These are phyloP conservation scores for Mesoclemmys tuberculata DNA, from an alignment of 2,113 vertebrate species.

Conservation along the genomic window DNA sequence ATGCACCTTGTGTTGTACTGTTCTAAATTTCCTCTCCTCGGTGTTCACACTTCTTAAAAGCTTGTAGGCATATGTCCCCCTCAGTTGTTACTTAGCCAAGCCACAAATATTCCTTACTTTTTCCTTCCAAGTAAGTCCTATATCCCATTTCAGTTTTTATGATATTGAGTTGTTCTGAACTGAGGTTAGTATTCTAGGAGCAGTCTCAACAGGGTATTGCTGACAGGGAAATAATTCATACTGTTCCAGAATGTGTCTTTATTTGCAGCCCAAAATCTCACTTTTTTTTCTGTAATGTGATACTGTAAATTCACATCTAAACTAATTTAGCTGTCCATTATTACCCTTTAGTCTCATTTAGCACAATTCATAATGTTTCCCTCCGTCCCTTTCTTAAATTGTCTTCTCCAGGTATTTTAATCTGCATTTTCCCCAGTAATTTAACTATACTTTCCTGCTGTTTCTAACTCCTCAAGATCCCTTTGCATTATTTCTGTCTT, in stretches of 20 bases:
- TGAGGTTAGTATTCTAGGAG: slow-evolving; percentile 1
- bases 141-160: background rate
- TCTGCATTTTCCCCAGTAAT: background rate
- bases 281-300: background rate
- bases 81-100: background rate
- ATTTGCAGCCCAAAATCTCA: background rate
- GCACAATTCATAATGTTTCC: background rate
- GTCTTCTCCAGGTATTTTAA: background rate
- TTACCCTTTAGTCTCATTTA: background rate
- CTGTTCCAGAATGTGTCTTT: background rate
- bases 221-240: background rate
- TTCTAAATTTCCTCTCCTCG: background rate
- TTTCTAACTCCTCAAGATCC: background rate
- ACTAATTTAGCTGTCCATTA: background rate
- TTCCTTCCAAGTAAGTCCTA: background rate
- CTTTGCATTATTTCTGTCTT: background rate
- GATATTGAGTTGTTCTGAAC: background rate
- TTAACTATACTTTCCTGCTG: background rate
- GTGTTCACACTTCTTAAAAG: background rate
- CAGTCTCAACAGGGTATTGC: background rate
- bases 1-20: background rate
- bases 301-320: background rate
- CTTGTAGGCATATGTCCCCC: background rate
- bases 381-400: background rate
- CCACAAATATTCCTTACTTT: background rate